A percentile compares a stretch with the other conserved stretches of the same genome.
phyloP scores from a whole-genome alignment of 2,888 invertebrate species.

The Drosophila peninsularis region DNA sequence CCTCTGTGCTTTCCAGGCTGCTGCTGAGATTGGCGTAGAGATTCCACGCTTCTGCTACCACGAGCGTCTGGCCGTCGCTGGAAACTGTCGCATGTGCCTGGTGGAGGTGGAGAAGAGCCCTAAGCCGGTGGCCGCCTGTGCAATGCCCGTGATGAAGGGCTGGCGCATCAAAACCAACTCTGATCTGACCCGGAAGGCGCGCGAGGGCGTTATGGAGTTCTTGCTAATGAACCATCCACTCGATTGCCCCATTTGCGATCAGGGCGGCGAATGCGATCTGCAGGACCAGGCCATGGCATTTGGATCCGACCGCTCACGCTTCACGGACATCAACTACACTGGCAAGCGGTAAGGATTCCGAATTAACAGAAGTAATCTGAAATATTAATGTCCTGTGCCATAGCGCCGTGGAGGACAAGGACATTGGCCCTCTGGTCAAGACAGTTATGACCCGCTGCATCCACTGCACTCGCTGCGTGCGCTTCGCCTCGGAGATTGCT shows the following conservation, averaged over 20 bases:
- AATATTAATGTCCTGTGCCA: neutral
- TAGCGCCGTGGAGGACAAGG: slow-evolving; percentile 99
- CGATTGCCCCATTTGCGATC: slow-evolving; percentile 99
- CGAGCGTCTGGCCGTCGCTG: slow-evolving; percentile 98
- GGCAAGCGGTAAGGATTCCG: slow-evolving; percentile 90
- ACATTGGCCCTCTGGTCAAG: slow-evolving; percentile 98
- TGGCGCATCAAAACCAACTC: slow-evolving; percentile 99
- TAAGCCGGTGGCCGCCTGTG: slow-evolving; percentile 99
- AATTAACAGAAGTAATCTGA: neutral
- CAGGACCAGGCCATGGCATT: slow-evolving; percentile 99
- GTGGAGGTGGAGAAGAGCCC: slow-evolving; percentile 99
- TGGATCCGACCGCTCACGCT: slow-evolving; percentile 96
- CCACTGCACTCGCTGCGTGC: slow-evolving; percentile 98
- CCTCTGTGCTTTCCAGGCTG: slow-evolving; percentile 88
- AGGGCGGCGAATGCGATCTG: slow-evolving; percentile 96
- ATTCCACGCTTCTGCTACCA: slow-evolving; percentile 99
- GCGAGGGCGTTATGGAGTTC: slow-evolving; percentile 99
- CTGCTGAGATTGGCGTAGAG: slow-evolving; percentile 97
- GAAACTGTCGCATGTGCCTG: slow-evolving; percentile 99
- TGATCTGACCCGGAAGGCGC: slow-evolving; percentile 92
- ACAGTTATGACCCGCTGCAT: slow-evolving; percentile 99
- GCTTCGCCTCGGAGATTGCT: slow-evolving; percentile 99
- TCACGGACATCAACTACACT: slow-evolving; percentile 94
- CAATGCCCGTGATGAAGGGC: slow-evolving; percentile 99
- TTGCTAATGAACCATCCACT: slow-evolving; percentile 98